phyloP scores from a whole-genome alignment of 2,113 vertebrate genomes.

The Zosterops hypoxanthus region DNA sequence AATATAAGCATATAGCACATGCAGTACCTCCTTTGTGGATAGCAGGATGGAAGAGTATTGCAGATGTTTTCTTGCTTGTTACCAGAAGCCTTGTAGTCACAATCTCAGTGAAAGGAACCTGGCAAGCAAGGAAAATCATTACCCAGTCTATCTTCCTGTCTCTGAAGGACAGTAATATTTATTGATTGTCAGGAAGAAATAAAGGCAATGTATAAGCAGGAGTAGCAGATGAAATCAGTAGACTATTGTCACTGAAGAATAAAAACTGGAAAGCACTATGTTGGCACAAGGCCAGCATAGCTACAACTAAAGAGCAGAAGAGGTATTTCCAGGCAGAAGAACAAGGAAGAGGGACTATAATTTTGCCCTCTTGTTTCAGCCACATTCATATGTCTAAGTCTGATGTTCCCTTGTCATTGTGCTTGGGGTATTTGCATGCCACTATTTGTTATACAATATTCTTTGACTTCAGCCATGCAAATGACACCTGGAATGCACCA shows the following conservation, averaged over 20 bases:
- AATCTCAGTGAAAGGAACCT: background rate
- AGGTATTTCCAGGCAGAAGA: background rate
- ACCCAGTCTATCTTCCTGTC: background rate
- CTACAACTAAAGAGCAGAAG: background rate
- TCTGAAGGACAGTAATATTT: background rate
- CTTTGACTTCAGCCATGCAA: background rate
- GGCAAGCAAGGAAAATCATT: background rate
- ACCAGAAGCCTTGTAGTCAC: background rate
- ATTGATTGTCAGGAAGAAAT: background rate
- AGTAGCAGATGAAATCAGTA: background rate
- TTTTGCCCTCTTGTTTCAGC: background rate
- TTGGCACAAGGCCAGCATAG: background rate
- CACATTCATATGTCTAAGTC: background rate
- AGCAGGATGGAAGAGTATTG: background rate
- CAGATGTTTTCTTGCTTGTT: background rate
- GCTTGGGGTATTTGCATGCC: background rate
- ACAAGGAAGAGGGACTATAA: background rate
- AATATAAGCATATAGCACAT: background rate
- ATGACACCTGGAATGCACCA: background rate
- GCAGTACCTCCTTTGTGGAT: background rate
- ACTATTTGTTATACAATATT: background rate
- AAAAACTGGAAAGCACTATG: background rate
- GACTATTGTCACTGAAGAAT: background rate
- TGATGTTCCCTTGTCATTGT: background rate
- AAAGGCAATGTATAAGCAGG: background rate